phyloP scores from a whole-genome alignment of 2,888 invertebrate species.

The Mesoligia furuncula region DNA sequence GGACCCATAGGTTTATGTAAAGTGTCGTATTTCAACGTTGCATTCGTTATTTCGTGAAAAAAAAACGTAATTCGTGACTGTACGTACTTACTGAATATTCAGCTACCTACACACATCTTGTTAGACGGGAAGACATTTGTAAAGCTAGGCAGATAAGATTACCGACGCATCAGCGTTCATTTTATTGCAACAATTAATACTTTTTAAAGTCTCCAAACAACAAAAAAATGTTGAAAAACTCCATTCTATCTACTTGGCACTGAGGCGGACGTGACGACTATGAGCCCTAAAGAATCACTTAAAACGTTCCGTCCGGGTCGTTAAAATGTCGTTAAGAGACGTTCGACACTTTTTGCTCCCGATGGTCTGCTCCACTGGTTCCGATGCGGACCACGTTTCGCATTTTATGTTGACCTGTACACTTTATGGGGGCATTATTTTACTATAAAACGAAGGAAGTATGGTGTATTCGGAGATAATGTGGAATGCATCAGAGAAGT shows the following conservation, averaged over 20 bases:
- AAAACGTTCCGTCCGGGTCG: slow-evolving; percentile 52
- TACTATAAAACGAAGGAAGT: not conserved
- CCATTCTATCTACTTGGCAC: not conserved
- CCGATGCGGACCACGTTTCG: slow-evolving; percentile 33
- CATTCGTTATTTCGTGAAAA: too few relatives aligned
- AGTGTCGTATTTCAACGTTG: too few relatives aligned
- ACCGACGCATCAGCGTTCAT: not conserved
- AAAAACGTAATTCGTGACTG: too few relatives aligned
- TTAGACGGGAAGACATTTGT: not conserved
- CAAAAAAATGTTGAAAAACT: slow-evolving; percentile 1
- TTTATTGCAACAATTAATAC: not conserved
- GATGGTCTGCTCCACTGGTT: slow-evolving; percentile 16
- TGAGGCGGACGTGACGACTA: slow-evolving; percentile 23
- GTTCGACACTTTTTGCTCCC: slow-evolving; percentile 58
- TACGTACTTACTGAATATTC: too few relatives aligned
- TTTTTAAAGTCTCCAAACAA: not conserved
- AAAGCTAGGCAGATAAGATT: not conserved
- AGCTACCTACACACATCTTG: too few relatives aligned
- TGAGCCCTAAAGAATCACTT: slow-evolving; percentile 61
- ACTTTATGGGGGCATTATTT: slow-evolving; percentile 38
- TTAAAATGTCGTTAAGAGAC: slow-evolving; percentile 66
- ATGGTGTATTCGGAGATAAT: not conserved
- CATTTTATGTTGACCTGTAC: slow-evolving; percentile 49
- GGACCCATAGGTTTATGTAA: too few relatives aligned
- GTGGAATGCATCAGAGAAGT: not conserved